phyloP scores from a whole-genome alignment of 2,888 invertebrate species.

The Elegia similella region DNA sequence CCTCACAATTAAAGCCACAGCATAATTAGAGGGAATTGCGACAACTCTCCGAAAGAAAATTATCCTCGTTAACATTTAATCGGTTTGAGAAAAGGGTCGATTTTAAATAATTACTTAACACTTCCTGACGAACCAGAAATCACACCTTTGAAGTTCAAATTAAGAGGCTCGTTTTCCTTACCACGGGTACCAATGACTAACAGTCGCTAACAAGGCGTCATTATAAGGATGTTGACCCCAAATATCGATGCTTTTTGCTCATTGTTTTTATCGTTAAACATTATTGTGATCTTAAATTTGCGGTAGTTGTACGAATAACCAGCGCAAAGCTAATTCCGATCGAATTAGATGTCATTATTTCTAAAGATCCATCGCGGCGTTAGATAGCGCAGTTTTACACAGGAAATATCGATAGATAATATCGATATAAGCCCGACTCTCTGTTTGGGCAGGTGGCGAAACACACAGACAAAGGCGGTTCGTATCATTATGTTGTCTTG shows the following conservation, averaged over 20 bases:
- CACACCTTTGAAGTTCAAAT: conserved; percentile 74
- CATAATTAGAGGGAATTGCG: conserved; percentile 35
- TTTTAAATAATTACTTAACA: conserved; percentile 73
- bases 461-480: conserved; percentile 72
- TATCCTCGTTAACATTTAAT: conserved; percentile 45
- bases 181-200: conserved; percentile 61
- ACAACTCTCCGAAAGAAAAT: conserved; percentile 49
- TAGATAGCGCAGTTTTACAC: neutral
- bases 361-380: neutral
- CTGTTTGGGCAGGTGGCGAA: conserved; percentile 81
- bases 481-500: conserved; percentile 80
- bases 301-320: conserved; percentile 16
- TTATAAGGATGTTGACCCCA: conserved; percentile 70
- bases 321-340: conserved; percentile 14
- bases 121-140: conserved; percentile 64
- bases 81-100: conserved; percentile 44
- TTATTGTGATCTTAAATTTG: conserved; percentile 23
- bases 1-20: neutral
- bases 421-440: conserved; percentile 50
- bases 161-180: conserved; percentile 66
- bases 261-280: conserved; percentile 39
- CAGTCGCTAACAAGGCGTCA: conserved; percentile 73
- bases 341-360: conserved; percentile 15
- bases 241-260: conserved; percentile 63
- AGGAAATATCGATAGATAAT: conserved; percentile 22